Percentiles rank a stretch among this genome's conserved stretches.
Evolutionary conservation across 2,113 vertebrate genomes (phyloP).

Genomic region (chimpanzee (Pan troglodytes)): NHGRI_mPanTro3-v2.1_pri NC_072398.2:81868501-81869000

Average conservation of each 20-base stretch:
- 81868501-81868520: no score
- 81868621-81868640: neutral
- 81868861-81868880: neutral
- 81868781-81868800: neutral
- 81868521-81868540: no score
- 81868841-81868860: neutral
- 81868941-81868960: neutral
- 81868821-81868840: neutral
- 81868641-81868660: neutral
- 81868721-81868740: neutral
- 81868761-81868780: neutral
- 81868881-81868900: neutral
- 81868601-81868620: neutral
- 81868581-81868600: neutral
- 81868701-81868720: neutral
- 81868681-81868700: neutral
- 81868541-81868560: no score
- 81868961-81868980: conserved; percentile 1
- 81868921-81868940: neutral
- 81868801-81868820: neutral
- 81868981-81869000: neutral
- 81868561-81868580: no score
- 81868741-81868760: neutral
- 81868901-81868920: neutral
- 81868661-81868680: neutral